phyloP scores from a whole-genome alignment of 2,797 vertebrate genomes.

The Avahi laniger region DNA sequence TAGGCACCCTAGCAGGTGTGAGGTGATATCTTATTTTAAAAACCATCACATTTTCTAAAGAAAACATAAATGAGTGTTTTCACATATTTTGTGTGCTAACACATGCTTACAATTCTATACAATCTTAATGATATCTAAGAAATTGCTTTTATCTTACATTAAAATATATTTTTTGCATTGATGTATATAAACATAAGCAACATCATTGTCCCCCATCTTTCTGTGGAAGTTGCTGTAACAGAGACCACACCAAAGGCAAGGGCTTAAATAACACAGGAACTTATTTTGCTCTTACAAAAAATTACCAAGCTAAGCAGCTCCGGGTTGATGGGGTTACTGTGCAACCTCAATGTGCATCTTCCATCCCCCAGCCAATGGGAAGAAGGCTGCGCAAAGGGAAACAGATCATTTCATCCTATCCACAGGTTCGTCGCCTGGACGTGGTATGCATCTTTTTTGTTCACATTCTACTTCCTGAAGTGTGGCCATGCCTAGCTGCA shows the following conservation, averaged over 20 bases:
- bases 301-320: neutral
- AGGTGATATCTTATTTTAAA: neutral
- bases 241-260: neutral
- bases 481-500: neutral
- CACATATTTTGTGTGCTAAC: neutral
- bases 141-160: neutral
- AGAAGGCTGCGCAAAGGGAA: neutral
- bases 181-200: neutral
- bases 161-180: neutral
- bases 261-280: neutral
- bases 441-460: neutral
- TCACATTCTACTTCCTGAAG: neutral
- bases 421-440: neutral
- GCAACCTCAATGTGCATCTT: neutral
- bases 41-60: neutral
- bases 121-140: neutral
- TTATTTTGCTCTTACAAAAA: neutral
- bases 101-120: neutral
- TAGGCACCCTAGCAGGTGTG: neutral
- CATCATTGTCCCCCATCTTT: neutral
- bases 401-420: neutral
- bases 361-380: accelerated
- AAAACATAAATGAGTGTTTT: neutral
- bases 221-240: neutral
- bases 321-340: neutral